These are phyloP conservation scores for Neopipo cinnamomea DNA, from an alignment of 2,113 vertebrate genomes.

Conservation along the genomic window DNA sequence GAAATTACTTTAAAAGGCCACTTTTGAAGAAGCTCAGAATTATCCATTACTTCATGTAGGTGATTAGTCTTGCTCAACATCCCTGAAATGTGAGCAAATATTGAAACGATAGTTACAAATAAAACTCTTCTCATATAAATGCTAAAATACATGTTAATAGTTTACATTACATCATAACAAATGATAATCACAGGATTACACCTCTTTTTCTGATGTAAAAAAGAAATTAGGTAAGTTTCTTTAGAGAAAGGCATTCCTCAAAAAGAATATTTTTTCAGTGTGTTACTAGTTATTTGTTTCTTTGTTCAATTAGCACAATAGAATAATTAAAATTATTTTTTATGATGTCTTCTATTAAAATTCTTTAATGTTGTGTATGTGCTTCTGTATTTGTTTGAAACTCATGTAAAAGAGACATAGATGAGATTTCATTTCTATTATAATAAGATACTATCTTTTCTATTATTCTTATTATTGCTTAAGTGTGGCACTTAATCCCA, in stretches of 20 bases:
- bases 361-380: not conserved
- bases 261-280: not conserved
- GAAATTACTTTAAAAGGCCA: not conserved
- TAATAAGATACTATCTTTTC: not conserved
- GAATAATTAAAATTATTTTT: not conserved
- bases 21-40: not conserved
- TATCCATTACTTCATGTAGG: not conserved
- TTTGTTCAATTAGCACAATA: not conserved
- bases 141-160: not conserved
- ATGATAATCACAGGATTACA: not conserved
- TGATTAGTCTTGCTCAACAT: not conserved
- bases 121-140: not conserved
- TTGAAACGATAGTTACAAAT: not conserved
- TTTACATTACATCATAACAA: not conserved
- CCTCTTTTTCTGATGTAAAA: not conserved
- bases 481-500: not conserved
- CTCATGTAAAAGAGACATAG: not conserved
- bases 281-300: not conserved
- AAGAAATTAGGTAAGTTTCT: not conserved
- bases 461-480: not conserved
- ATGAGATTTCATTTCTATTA: not conserved
- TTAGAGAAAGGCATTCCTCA: not conserved
- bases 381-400: not conserved
- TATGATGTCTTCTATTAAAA: not conserved
- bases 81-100: not conserved